A percentile compares a stretch with the other conserved stretches of the same genome.
Conservation (phyloP, 2,113 vertebrate species). For the Gambusia holbrooki region DNA sequence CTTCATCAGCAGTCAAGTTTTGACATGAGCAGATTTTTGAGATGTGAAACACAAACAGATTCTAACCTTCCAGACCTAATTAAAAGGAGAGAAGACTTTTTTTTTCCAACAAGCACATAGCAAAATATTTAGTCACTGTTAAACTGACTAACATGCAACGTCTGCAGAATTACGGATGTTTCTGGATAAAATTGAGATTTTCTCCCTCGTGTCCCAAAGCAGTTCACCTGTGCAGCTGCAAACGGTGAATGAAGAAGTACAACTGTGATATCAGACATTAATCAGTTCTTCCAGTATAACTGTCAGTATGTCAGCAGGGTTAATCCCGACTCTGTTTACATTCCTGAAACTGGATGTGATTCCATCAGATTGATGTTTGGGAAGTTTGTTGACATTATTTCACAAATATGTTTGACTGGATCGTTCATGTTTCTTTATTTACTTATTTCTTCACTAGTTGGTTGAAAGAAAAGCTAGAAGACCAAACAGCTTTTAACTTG, state of each 20-base stretch:
- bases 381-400: conserved; percentile 31
- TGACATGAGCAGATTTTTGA: conserved; percentile 67
- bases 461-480: neutral
- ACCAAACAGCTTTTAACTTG: neutral
- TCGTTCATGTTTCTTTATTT: conserved; percentile 1
- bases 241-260: conserved; percentile 10
- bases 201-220: neutral
- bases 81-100: conserved; percentile 42
- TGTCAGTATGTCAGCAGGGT: conserved; percentile 9
- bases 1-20: conserved; percentile 65
- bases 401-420: conserved; percentile 15
- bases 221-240: neutral
- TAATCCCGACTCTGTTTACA: conserved; percentile 40
- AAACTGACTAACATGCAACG: neutral
- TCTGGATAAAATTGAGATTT: neutral
- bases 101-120: conserved; percentile 41
- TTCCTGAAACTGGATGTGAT: conserved; percentile 58
- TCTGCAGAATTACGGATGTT: neutral
- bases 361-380: conserved; percentile 41
- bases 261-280: conserved; percentile 14
- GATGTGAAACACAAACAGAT: conserved; percentile 64
- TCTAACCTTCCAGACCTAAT: conserved; percentile 50
- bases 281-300: conserved; percentile 4
- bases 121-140: neutral
- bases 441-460: neutral